These are phyloP conservation scores for Diorhabda carinulata DNA, from an alignment of 1,140 invertebrate species.

Conservation along the genomic window DNA sequence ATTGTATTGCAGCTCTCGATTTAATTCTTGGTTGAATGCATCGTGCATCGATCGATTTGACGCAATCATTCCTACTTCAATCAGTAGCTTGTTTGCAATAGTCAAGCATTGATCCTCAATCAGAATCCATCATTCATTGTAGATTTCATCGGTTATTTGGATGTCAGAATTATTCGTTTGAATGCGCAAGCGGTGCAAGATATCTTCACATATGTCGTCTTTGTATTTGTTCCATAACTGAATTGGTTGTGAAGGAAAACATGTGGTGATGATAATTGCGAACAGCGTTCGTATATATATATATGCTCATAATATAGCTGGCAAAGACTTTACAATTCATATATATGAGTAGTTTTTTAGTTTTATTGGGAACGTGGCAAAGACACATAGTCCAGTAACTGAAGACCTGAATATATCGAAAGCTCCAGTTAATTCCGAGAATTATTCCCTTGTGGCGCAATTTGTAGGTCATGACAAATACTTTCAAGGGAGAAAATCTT, in stretches of 20 bases:
- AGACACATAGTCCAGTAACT: no score
- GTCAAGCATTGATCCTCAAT: constrained; percentile 42
- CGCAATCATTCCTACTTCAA: constrained; percentile 27
- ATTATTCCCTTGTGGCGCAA: no score
- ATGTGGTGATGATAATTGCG: constrained; percentile 45
- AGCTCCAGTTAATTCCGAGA: no score
- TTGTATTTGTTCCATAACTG: constrained; percentile 13
- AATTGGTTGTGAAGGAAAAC: constrained; percentile 35
- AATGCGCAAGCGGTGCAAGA: constrained; percentile 33
- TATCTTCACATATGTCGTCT: constrained; percentile 6
- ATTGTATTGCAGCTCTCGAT: constrained; percentile 44
- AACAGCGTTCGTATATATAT: constrained; percentile 49
- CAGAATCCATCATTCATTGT: constrained; percentile 45
- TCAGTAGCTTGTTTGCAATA: constrained; percentile 15
- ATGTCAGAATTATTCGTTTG: constrained; percentile 21
- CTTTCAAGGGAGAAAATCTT: no score
- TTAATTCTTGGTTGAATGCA: constrained; percentile 40
- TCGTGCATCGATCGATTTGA: constrained; percentile 32
- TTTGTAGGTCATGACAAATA: no score
- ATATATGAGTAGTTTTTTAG: no score
- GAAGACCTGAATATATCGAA: no score
- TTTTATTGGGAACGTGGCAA: no score
- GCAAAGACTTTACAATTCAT: no score
- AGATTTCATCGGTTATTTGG: constrained; percentile 40
- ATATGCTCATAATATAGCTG: no score